Base-by-base conservation (phyloP, 2,888 invertebrate genomes). In the Perithous albicinctus region DNA sequence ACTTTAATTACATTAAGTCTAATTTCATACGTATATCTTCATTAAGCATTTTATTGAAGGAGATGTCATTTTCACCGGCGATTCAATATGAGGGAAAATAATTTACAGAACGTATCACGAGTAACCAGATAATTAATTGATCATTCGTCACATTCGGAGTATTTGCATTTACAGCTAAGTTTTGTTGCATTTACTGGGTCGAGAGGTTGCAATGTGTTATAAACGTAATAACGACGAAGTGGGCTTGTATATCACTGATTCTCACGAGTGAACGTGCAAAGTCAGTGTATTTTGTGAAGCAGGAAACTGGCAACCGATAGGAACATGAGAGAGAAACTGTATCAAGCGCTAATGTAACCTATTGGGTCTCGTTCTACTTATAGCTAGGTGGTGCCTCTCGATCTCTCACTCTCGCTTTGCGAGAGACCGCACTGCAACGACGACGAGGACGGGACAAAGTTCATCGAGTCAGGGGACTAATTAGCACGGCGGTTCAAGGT, bases 391-490 rank as follows among this genome's bases (percentile, higher is more conserved):
- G 10, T 63, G n/a, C n/a, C 46, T n/a, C n/a, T 6, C 76, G 51
- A 15, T 15, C 46, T 38, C 29, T 54, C 46, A 15, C 41, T 48
- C 8, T 48, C 48, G n/a, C 48, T 41, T 12, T 20, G 12, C 54
- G 56, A 56, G 41, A n/a, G n/a, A n/a, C 12, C 54, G 35, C 5
- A 61, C 69, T 23, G 26, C 46, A 46, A 66, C 43, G 35, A 61
- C 48, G 32, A 76, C 73, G 41, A 74, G 48, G 20, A 20, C 10
- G 35, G 69, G 29, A 35, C 54, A 75, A 85, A 85, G 86, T 86
- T 86, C 84, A 82, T 77, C 83, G 81, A 70, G 64, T 67, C 79
- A 69, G 79, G 72, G 79, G 73, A 75, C 82, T 87, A 87, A 87
- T 87, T 86, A 82, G 83, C 78, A 78, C 80, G 80, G 84, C 66